Evolutionary conservation across 2,113 vertebrate species (phyloP), one percentile per base, ranked within the genome.

Genomic region (Oncorhynchus keta): DNA sequence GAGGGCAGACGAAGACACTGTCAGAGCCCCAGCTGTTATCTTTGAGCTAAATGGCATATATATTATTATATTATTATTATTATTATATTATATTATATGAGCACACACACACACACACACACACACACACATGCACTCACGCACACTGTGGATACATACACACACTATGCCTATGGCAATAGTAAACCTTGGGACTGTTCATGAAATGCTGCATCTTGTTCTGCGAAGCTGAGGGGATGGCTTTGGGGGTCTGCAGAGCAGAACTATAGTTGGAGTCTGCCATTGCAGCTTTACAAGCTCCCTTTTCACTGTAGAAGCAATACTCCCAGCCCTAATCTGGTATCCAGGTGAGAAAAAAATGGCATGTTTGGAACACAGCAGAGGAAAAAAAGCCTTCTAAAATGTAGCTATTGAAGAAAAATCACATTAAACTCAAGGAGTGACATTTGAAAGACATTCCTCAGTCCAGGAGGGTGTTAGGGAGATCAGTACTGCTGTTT

Each of bases 221-320:
- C 1, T 70, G 81, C 69, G 78, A 83, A 81, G 74, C 80, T 72
- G 71, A 26, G 68, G 79, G 84, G 76, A 78, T 76, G 76, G 80
- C 83, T 81, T 73, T 24, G 55, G 80, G 83, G 82, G 79, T 68
- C 45, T 68, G 69, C 55, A 1, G 55, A 45, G 9, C 39, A 39
- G 73, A 6, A 14, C 5, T 14, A 20, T 9, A 49, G 70, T 71
- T 78, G 74, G 70, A 83, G 84, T 85, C 83, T 86, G 80, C 82
- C 71, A 72, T 45, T 71, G 39, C 61, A 45, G 72, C 75, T 87
- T 89, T 87, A 77, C 79, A 76, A 79, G 75, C 73, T 84, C 70
- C 76, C 89, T 84, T 79, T 86, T 89, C 87, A 86, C 76, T 76
- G 65, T 78, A 79, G 72, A 82, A 77, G 81, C 82, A 83, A 83